Conservation (phyloP, 2,888 invertebrate genomes). For the Belgica antarctica region DNA sequence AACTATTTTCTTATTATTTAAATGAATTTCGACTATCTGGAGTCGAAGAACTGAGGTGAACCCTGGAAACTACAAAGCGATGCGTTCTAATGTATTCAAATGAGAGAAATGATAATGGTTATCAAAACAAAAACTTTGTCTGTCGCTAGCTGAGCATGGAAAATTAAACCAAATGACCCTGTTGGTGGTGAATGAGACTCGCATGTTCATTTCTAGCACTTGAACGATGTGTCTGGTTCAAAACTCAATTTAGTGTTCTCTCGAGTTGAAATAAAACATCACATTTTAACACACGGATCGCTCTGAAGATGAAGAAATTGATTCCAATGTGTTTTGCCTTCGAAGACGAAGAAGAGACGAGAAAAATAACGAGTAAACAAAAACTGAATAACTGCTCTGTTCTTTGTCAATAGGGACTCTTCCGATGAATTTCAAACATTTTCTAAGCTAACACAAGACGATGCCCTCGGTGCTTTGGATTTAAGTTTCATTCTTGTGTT, state of each 20-base stretch:
- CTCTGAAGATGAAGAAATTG: constrained; percentile 1
- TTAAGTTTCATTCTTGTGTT: constrained; percentile 20
- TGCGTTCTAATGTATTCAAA: too few relatives aligned
- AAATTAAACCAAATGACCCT: neutral
- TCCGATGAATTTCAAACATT: neutral
- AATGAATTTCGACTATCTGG: too few relatives aligned
- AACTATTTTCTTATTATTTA: too few relatives aligned
- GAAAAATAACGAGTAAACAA: constrained; percentile 36
- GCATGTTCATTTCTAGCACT: neutral
- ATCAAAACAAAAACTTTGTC: constrained; percentile 4
- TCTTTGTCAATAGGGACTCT: constrained; percentile 38
- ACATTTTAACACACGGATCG: neutral
- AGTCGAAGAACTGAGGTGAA: neutral
- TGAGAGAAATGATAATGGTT: constrained; percentile 10
- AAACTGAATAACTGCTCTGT: constrained; percentile 28
- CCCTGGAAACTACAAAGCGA: too few relatives aligned
- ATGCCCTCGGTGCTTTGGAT: neutral
- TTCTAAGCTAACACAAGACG: neutral
- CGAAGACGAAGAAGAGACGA: neutral
- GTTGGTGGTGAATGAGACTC: neutral
- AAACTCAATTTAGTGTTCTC: neutral
- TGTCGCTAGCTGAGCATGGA: neutral
- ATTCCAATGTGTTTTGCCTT: constrained; percentile 31
- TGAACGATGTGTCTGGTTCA: neutral
- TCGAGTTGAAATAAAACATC: neutral